Evolutionary conservation across 2,113 vertebrate species (phyloP), one percentile per base, ranked within the genome.

Genomic region (Condylura cristata): DNA sequence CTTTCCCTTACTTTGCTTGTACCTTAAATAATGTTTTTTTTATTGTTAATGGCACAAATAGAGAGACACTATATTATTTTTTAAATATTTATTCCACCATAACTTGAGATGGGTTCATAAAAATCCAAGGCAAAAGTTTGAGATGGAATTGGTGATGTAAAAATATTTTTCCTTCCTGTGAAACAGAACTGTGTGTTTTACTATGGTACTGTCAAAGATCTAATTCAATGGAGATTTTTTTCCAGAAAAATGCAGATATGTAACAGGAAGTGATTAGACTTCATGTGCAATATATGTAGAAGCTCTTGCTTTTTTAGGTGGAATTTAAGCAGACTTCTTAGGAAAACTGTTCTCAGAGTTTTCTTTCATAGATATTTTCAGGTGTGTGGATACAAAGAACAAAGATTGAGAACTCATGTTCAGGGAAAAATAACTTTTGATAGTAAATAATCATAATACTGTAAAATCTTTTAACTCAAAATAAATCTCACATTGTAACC

Each of bases 391-490:
- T 5, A 11, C 12, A 7, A 41, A 30, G n/a, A 18, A 46, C 83
- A 88, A 26, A 0, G 5, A 68, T 2, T 83, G 34, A 78, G 71
- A 39, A 68, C 12, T 56, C 11, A 83, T 85, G 70, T n/a, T 81
- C 61, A 79, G 39, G 26, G 41, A 41, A 94, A 30, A 24, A 58
- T 75, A 48, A 22, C 13, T 51, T 71, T 90, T 61, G 75, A 12
- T 60, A n/a, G 8, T 26, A 85, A 84, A 34, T 84, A 56, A 74
- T 92, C 13, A n/a, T 16, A 96, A 22, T 18, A 26, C 18, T 34
- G 12, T 92, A 61, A 76, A 86, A 74, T 91, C 12, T 86, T 56
- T 85, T 86, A 58, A 89, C 39, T 74, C 28, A 71, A 89, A 94
- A 71, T 88, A 76, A 91, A 92, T 68, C 26, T 74, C 46, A 60